phyloP scores from a whole-genome alignment of 2,797 vertebrate genomes.

The Artibeus jamaicensis region DNA sequence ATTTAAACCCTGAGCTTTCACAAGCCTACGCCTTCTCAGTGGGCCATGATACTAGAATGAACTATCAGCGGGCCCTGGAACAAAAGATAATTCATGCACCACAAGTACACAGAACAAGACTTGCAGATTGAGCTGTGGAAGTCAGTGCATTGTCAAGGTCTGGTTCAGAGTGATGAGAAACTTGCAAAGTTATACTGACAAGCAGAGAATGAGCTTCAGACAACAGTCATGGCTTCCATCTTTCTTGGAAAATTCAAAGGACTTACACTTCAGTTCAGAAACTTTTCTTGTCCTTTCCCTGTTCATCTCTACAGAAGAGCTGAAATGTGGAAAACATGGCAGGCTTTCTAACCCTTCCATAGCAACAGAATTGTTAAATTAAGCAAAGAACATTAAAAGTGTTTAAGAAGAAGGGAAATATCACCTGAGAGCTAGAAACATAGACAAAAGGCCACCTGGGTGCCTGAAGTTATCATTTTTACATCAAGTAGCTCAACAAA shows the following conservation, averaged over 20 bases:
- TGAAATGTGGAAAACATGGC: accelerated
- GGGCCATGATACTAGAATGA: neutral
- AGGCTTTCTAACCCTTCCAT: neutral
- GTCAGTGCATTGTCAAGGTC: neutral
- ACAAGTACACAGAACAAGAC: neutral
- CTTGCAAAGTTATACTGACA: neutral
- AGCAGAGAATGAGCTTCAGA: neutral
- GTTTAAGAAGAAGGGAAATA: neutral
- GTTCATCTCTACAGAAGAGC: neutral
- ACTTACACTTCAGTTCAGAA: neutral
- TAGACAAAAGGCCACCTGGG: neutral
- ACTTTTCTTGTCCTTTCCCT: neutral
- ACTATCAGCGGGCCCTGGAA: neutral
- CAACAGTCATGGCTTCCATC: neutral
- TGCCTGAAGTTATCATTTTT: neutral
- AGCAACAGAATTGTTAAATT: neutral
- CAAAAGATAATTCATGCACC: neutral
- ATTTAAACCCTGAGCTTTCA: neutral
- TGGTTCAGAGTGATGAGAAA: neutral
- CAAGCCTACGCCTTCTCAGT: neutral
- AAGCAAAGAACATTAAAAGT: neutral
- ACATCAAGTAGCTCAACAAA: neutral
- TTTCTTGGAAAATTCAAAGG: slow-evolving; percentile 17
- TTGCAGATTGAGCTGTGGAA: neutral
- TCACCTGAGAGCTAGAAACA: neutral